A percentile compares a stretch with the other conserved stretches of the same genome.
Evolutionary conservation across 2,113 vertebrate genomes (phyloP).

Genomic region (Peucedramus taeniatus): DNA sequence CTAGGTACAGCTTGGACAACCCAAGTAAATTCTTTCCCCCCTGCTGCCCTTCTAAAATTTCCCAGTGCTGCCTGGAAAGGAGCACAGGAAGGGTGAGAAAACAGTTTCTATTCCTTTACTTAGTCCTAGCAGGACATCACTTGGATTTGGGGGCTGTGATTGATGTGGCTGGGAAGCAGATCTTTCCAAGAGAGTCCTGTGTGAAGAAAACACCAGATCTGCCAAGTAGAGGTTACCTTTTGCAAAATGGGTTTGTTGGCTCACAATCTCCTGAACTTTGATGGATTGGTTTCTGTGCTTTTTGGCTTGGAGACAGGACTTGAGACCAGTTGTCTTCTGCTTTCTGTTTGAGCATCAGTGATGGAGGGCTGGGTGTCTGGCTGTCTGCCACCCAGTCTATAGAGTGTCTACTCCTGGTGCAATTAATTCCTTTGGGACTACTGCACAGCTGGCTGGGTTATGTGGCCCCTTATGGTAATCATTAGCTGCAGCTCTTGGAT

Average conservation of each 20-base stretch:
- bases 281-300: not conserved
- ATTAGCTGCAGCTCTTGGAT: not conserved
- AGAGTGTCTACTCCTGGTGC: not conserved
- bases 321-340: not conserved
- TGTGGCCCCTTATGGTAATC: constrained; percentile 13
- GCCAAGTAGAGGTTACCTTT: not conserved
- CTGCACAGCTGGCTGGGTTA: not conserved
- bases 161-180: not conserved
- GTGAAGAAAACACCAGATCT: not conserved
- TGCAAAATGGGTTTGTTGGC: not conserved
- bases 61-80: not conserved
- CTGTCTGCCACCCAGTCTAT: not conserved
- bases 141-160: not conserved
- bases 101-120: not conserved
- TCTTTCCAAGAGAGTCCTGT: not conserved
- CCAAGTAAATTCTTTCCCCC: not conserved
- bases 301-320: not conserved
- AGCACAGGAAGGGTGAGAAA: not conserved
- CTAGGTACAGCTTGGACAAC: not conserved
- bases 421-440: not conserved
- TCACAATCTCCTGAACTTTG: not conserved
- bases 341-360: not conserved
- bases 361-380: not conserved
- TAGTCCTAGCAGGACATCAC: not conserved
- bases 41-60: constrained; percentile 23